Evolutionary conservation across 2,888 invertebrate genomes (phyloP).

Genomic region (Chrysolina americana): DNA sequence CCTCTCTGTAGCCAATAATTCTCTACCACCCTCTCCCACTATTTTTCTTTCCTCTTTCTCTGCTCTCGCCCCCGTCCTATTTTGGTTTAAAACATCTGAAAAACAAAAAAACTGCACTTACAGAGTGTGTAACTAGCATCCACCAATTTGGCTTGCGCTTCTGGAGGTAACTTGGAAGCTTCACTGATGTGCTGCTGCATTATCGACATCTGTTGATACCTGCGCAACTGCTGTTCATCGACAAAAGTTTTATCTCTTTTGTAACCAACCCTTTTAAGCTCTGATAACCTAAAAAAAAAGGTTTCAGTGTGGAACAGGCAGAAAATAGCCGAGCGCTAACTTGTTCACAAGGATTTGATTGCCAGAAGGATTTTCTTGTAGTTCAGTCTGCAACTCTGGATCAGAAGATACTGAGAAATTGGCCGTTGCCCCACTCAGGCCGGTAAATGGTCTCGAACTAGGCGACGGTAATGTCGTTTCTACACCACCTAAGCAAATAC

Average conservation of each 20-base stretch:
- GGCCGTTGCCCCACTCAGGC: conserved; percentile 55
- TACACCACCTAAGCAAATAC: conserved; percentile 11
- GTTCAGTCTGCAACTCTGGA: conserved; percentile 62
- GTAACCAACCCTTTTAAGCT: conserved; percentile 82
- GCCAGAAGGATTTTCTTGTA: conserved; percentile 39
- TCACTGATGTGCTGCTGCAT: conserved; percentile 80
- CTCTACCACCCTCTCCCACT: no score
- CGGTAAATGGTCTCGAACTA: conserved; percentile 26
- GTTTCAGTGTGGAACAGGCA: not conserved
- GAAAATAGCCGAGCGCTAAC: conserved; percentile 53
- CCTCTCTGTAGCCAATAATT: no score
- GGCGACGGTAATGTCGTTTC: conserved; percentile 50
- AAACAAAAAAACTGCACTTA: conserved; percentile 71
- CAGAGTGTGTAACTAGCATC: conserved; percentile 82
- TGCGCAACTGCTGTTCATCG: conserved; percentile 83
- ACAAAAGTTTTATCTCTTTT: conserved; percentile 82
- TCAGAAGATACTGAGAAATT: conserved; percentile 60
- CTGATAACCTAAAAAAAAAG: conserved; percentile 74
- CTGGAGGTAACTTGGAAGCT: conserved; percentile 78
- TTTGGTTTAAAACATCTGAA: not conserved
- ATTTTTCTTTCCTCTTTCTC: no score
- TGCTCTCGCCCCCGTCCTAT: no score
- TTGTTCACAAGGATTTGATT: conserved; percentile 59
- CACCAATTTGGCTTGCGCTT: conserved; percentile 80
- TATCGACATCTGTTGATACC: conserved; percentile 81